A percentile compares a stretch with the other conserved stretches of the same genome.
These are phyloP conservation scores for Drosophila triauraria DNA, from an alignment of 1,140 invertebrate species.

Conservation along the genomic window DNA sequence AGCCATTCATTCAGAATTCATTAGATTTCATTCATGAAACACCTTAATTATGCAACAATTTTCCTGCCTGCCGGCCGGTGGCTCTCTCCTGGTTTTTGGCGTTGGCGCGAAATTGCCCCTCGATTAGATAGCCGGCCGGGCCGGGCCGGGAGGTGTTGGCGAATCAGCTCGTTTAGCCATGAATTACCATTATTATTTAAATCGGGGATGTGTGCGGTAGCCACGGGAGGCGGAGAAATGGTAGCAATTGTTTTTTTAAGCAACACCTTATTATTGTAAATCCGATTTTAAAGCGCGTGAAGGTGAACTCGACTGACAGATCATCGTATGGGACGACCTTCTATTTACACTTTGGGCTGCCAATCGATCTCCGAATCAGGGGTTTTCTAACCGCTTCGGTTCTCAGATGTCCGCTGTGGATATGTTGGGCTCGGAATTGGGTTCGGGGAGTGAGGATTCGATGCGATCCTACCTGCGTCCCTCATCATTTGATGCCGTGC, in stretches of 20 bases:
- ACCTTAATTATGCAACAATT: conserved; percentile 81
- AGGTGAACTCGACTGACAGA: conserved; percentile 29
- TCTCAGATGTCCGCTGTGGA: conserved; percentile 56
- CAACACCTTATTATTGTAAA: conserved; percentile 25
- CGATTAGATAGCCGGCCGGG: conserved; percentile 72
- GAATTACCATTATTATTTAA: conserved; percentile 84
- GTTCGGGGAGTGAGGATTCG: not conserved
- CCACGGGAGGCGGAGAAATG: conserved; percentile 32
- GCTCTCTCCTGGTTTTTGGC: conserved; percentile 14
- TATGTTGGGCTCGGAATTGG: conserved; percentile 21
- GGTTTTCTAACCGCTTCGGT: conserved; percentile 4
- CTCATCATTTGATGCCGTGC: conserved; percentile 60
- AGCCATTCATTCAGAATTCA: conserved; percentile 80
- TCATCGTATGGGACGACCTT: conserved; percentile 19
- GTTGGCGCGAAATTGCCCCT: conserved; percentile 67
- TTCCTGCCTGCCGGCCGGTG: conserved; percentile 14
- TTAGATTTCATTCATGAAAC: conserved; percentile 85
- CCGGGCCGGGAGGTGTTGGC: conserved; percentile 70
- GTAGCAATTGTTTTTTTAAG: conserved; percentile 19
- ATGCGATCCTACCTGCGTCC: conserved; percentile 68
- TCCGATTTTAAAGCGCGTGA: conserved; percentile 18
- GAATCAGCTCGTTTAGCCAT: conserved; percentile 70
- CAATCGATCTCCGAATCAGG: conserved; percentile 5
- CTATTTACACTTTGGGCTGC: conserved; percentile 33
- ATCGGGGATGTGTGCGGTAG: conserved; percentile 52